Percentiles rank a stretch among this genome's conserved stretches.
Evolutionary conservation across 2,888 invertebrate genomes (phyloP).

Genomic region (Ametastegia equiseti): DNA sequence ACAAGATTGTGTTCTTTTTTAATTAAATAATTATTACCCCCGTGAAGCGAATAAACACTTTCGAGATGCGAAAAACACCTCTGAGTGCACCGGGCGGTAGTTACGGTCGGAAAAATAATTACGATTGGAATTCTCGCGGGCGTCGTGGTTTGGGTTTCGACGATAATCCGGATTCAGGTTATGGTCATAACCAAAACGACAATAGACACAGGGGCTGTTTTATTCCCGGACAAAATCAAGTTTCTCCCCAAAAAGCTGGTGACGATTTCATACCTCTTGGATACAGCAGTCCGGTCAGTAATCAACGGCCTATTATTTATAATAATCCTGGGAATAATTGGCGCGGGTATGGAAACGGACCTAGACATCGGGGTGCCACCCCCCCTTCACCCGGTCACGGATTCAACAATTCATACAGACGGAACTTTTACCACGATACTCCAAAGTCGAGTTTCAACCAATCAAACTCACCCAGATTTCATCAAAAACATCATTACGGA

Average conservation of each 20-base stretch:
- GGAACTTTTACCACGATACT: conserved; percentile 57
- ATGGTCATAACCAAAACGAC: not conserved
- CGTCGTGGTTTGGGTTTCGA: not conserved
- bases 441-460: conserved; percentile 58
- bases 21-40: too few relatives aligned
- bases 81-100: conserved; percentile 62
- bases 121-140: not conserved
- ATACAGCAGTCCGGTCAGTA: conserved; percentile 45
- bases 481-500: conserved; percentile 53
- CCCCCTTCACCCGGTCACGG: not conserved
- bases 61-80: conserved; percentile 65
- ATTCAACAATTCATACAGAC: conserved; percentile 51
- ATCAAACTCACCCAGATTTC: conserved; percentile 54
- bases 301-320: not conserved
- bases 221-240: not conserved
- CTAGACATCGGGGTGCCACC: conserved; percentile 13
- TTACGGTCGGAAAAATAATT: not conserved
- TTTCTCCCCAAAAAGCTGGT: not conserved
- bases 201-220: not conserved
- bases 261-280: conserved; percentile 49
- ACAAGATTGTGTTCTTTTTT: too few relatives aligned
- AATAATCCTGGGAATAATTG: conserved; percentile 52
- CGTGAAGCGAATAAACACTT: not conserved
- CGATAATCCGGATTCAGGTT: conserved; percentile 18
- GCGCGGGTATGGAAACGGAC: conserved; percentile 52